Percentiles rank a stretch among this genome's conserved stretches.
phyloP scores from a whole-genome alignment of 1,140 invertebrate genomes.

The Chrysomallon squamiferum region DNA sequence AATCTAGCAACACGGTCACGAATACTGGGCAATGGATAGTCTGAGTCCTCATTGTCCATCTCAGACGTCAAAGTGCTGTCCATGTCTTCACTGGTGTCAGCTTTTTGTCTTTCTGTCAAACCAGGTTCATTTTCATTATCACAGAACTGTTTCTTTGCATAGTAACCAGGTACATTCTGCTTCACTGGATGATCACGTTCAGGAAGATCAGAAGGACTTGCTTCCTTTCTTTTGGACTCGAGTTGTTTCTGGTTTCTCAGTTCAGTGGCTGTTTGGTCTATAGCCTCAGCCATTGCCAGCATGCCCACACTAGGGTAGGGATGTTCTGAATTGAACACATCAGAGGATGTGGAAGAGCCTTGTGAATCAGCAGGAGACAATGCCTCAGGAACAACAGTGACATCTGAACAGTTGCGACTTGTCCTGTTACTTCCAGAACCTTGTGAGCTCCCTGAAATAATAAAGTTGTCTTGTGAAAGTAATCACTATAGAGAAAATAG shows the following conservation, averaged over 20 bases:
- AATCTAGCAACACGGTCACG: conserved; percentile 17
- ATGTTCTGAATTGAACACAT: conserved; percentile 5
- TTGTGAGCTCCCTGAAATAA: not conserved
- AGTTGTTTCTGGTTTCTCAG: conserved; percentile 27
- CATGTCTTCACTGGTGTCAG: not conserved
- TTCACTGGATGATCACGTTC: conserved; percentile 30
- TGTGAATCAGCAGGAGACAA: not conserved
- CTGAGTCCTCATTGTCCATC: not conserved
- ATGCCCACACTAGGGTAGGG: conserved; percentile 13
- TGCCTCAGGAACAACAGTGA: not conserved
- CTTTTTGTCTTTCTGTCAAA: not conserved
- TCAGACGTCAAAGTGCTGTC: not conserved
- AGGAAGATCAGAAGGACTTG: conserved; percentile 42
- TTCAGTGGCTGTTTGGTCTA: conserved; percentile 35
- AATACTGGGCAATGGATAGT: conserved; percentile 9
- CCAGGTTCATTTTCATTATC: no score
- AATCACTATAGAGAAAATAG: no score
- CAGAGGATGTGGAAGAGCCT: conserved; percentile 12
- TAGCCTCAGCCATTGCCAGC: conserved; percentile 31
- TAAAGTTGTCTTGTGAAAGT: no score
- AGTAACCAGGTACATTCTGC: no score
- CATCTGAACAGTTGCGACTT: conserved; percentile 5
- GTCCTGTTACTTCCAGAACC: not conserved
- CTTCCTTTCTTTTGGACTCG: conserved; percentile 28
- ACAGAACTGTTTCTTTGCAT: no score